Evolutionary conservation across 2,888 invertebrate genomes (phyloP), one percentile per base, ranked within the genome.

Genomic region (Stramonita haemastoma): DNA sequence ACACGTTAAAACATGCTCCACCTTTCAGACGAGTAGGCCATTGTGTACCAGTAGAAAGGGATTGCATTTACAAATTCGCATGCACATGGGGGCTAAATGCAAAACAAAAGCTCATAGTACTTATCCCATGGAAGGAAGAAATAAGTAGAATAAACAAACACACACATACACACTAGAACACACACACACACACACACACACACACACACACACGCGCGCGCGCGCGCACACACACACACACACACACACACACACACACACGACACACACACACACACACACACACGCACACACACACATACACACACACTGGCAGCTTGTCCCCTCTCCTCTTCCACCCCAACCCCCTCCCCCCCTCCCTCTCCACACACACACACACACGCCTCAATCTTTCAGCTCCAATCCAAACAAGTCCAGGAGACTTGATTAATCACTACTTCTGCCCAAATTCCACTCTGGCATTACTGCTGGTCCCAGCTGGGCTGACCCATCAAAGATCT

Each of bases 281-380:
- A 79, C 79, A 79, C 29, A 79, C 79, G 32, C 79, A 79, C 32
- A 77, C 77, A 77, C 13, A 32, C 32, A 77, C 77, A 77, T 29
- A 77, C 77, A 77, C 77, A 77, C 32, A 77, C 79, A 79, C 32
- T 32, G 32, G 32, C 32, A 79, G 8, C 46, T 46, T 8, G 2
- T 46, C 46, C 46, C 46, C 46, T 46, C 46, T 46, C 46, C 8
- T 46, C 46, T 34, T 32, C 32, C 29, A 29, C 8, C 79, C 29
- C 79, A 32, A 29, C 29, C 66, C 79, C 29, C 32, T 34, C 34
- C 29, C 79, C 29, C 79, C 29, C 79, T 8, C 79, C 32, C 79
- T 8, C 46, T 34, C 32, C 79, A 32, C 79, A 79, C 81, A 36
- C 81, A 2, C 36, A 36, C 81, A 81, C 81, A 36, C 46, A 6